Evolutionary conservation across 2,888 invertebrate genomes (phyloP), one percentile per base, ranked within the genome.

Genomic region (Drosophila paranaensis): DNA sequence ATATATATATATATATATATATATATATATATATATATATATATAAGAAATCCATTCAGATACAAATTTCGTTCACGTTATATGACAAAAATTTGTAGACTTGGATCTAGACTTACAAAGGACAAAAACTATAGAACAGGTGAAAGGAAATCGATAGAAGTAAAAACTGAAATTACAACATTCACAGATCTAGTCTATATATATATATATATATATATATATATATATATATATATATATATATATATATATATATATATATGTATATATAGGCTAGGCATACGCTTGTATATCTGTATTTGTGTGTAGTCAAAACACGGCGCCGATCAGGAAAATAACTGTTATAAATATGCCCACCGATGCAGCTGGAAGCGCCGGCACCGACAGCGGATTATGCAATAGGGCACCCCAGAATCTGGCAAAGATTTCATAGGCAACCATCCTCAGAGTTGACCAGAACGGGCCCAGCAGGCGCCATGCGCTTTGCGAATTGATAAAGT

Each of bases 21-120:
- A 40, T 25, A 45, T 25, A 35, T 35, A 3, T 33, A 30, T 37
- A 35, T 37, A 27, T 27, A 3, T 33, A 55, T 11, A 45, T 45
- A 13, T 46, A 11, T 46, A 48, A 48, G 43, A 30, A 14, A 43
- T 54, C 30, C 30, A 37, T 48, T 46, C 30, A 27, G 14, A 60
- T 43, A 16, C 37, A 43, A 60, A 60, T 69, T 69, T 68, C 13
- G 60, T 35, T 35, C 11, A 69, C 48, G 50, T 50, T 39, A 46
- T 48, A 60, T 11, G 39, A 60, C 48, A 39, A 16, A 5, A 46
- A 58, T 58, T 58, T 46, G 16, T 35, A 20, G 45, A 1, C 4
- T 48, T 39, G 27, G 37, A 20, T 20, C 20, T 39, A 10, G 27
- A 48, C 58, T 58, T 48, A 16, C 39, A 39, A 48, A 27, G n/a